Percentiles rank a stretch among this genome's conserved stretches.
Conservation (phyloP, 2,888 invertebrate species). For the Fabriciana adippe region DNA sequence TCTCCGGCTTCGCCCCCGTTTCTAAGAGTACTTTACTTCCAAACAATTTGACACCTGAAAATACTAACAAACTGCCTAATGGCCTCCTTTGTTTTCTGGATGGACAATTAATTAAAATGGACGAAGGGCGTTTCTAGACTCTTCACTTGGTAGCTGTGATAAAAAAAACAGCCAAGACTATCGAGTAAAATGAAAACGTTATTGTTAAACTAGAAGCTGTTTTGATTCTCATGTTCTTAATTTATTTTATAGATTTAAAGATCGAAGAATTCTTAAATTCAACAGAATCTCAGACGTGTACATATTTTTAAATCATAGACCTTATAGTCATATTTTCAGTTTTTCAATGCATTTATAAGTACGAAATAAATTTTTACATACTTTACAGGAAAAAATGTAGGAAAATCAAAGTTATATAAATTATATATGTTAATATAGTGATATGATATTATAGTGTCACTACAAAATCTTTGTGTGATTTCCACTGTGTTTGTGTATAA, state of each 20-base stretch:
- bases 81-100: conserved; percentile 31
- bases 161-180: background rate
- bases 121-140: background rate
- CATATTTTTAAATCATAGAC: too few relatives aligned
- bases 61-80: conserved; percentile 34
- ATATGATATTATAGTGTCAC: background rate
- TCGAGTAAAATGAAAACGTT: background rate
- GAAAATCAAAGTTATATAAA: too few relatives aligned
- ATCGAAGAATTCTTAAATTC: too few relatives aligned
- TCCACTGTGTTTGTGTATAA: background rate
- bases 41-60: conserved; percentile 37
- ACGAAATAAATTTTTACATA: too few relatives aligned
- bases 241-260: too few relatives aligned
- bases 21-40: conserved; percentile 31
- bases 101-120: conserved; percentile 31
- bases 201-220: too few relatives aligned
- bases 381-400: too few relatives aligned
- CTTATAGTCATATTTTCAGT: too few relatives aligned
- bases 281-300: too few relatives aligned
- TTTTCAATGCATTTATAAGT: too few relatives aligned
- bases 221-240: too few relatives aligned
- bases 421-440: too few relatives aligned
- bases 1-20: conserved; percentile 24
- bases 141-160: background rate
- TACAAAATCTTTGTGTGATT: background rate